phyloP scores from a whole-genome alignment of 2,888 invertebrate species.

The Glyphotaelius pellucidus region DNA sequence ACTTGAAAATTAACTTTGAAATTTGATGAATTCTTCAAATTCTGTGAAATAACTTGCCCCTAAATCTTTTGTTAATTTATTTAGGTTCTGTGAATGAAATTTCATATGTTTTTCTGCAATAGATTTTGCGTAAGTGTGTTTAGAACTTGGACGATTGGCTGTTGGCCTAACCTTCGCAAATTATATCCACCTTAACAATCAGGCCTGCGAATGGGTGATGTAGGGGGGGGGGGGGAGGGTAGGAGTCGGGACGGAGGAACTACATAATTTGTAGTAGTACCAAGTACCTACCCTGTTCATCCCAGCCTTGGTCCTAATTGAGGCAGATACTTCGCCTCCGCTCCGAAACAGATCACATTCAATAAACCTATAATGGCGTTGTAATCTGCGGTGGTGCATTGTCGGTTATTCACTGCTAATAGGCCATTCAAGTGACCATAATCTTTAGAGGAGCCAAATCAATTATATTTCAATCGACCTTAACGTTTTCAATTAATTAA shows the following conservation, averaged over 20 bases:
- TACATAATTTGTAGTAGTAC: neutral
- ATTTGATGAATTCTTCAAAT: too few relatives aligned
- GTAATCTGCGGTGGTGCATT: neutral
- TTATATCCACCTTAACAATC: neutral
- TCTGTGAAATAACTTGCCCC: too few relatives aligned
- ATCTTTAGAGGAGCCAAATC: neutral
- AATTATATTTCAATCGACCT: neutral
- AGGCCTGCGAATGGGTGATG: neutral
- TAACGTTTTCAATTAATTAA: neutral
- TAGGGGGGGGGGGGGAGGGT: too few relatives aligned
- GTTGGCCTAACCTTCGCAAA: neutral
- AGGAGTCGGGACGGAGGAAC: too few relatives aligned
- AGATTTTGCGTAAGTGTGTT: neutral
- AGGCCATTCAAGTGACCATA: neutral
- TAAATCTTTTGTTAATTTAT: too few relatives aligned
- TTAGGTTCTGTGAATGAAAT: too few relatives aligned
- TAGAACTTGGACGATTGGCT: neutral
- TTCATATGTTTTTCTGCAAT: neutral
- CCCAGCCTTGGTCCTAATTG: neutral
- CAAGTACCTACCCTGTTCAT: neutral
- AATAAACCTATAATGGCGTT: neutral
- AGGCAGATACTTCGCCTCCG: neutral
- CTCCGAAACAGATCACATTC: conserved; percentile 2
- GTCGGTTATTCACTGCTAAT: neutral
- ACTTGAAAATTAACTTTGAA: too few relatives aligned